Evolutionary conservation across 2,113 vertebrate genomes (phyloP).

Genomic region (Caracal caracal): DNA sequence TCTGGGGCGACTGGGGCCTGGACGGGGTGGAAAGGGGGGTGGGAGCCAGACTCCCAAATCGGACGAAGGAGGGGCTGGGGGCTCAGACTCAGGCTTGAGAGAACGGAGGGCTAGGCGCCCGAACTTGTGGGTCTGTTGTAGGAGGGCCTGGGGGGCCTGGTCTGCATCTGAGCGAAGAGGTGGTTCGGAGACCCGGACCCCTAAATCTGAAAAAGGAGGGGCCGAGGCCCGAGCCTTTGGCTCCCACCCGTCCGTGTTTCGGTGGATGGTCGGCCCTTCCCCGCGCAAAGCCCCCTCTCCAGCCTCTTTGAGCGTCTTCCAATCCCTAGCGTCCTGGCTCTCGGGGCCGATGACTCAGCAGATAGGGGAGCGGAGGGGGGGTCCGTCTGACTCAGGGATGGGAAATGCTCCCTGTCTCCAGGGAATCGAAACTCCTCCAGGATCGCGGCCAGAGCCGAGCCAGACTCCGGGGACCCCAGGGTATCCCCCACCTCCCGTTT

Average conservation of each 20-base stretch:
- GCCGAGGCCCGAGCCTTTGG: not conserved
- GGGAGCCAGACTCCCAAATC: too few species aligned
- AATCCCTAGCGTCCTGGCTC: not conserved
- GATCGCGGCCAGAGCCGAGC: not conserved
- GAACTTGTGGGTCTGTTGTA: not conserved
- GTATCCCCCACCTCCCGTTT: not conserved
- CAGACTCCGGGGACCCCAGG: not conserved
- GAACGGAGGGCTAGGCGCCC: too few species aligned
- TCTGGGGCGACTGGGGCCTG: not conserved
- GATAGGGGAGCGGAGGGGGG: conserved; percentile 31
- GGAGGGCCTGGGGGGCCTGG: not conserved
- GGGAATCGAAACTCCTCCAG: conserved; percentile 57
- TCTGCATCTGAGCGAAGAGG: not conserved
- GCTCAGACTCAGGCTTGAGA: too few species aligned
- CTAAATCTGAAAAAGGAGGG: not conserved
- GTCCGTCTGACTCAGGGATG: conserved; percentile 63
- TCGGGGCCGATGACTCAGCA: conserved; percentile 71
- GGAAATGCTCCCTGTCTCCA: conserved; percentile 25
- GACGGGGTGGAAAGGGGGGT: not conserved
- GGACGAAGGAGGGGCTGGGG: not conserved
- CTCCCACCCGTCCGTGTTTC: not conserved
- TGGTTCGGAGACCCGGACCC: not conserved
- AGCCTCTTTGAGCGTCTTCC: not conserved
- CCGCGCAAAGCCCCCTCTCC: not conserved
- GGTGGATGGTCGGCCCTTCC: not conserved